Evolutionary conservation across 1,140 invertebrate genomes (phyloP), one percentile per base, ranked within the genome.

Genomic region (Diploscapter pachys): DNA sequence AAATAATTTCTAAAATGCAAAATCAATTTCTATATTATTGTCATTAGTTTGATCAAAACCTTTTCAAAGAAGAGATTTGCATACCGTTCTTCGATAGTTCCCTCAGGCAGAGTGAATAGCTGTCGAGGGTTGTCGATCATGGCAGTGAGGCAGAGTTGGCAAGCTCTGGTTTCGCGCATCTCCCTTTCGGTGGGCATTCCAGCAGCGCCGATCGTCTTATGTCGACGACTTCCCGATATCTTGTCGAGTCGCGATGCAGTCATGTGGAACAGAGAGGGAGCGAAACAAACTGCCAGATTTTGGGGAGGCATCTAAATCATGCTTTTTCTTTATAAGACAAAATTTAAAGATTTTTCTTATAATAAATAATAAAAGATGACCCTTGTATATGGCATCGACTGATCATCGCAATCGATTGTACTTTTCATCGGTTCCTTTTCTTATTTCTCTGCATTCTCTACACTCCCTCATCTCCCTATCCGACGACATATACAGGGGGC

Each of bases 111-210:
- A 62, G 59, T 54, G 68, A 71, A 71, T 11, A 76, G 31, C 2
- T 51, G 63, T 48, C 64, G 57, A 5, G 51, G 50, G 55, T 70
- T 64, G 50, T 55, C 63, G 49, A 76, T 76, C 50, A 76, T 61
- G 72, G 55, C 64, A 48, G 75, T 71, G 9, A 76, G 63, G 31
- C 75, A 76, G 50, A 59, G 13, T 13, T 76, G 75, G 57, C 62
- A 63, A 48, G 75, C 75, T 50, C 70, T 63, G 3, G 75, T 73
- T 13, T 76, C 75, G 48, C 52, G 52, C 75, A 76, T 76, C 55
- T 76, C 75, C 56, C 67, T 71, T 55, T 76, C 75, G 50, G 75
- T 75, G 13, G 75, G 75, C 55, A 76, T 66, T 11, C 75, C 75
- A 56, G 75, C 61, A 4, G 62, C 75, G 53, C 75, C 75, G 48